phyloP scores from a whole-genome alignment of 1,140 invertebrate species.

The Pinna nobilis region DNA sequence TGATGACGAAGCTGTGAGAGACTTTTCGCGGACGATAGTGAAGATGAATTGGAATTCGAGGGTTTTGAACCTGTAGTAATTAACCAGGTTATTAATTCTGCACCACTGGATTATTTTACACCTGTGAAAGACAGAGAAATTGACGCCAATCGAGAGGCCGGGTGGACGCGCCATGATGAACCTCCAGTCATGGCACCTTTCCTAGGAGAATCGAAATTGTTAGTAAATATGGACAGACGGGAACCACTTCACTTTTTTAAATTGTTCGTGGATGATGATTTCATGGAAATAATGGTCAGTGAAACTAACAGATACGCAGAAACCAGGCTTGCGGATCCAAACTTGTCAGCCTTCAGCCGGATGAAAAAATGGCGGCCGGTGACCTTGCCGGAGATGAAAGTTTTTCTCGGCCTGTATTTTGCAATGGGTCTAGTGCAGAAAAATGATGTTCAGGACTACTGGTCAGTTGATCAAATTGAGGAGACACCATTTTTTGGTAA shows the following conservation, averaged over 20 bases:
- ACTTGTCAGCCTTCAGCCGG: too few species aligned
- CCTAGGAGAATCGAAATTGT: background rate
- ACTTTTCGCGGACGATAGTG: background rate
- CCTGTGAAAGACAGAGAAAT: slow-evolving; percentile 4
- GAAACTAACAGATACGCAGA: too few species aligned
- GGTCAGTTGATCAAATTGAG: background rate
- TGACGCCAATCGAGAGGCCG: background rate
- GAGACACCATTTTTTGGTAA: background rate
- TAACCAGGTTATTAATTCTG: background rate
- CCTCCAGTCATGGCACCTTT: background rate
- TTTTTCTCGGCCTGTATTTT: background rate
- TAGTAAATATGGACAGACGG: background rate
- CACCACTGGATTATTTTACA: slow-evolving; percentile 4
- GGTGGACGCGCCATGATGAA: background rate
- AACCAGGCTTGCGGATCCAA: too few species aligned
- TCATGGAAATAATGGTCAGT: background rate
- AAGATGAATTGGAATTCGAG: background rate
- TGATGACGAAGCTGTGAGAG: background rate
- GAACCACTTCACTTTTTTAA: slow-evolving; percentile 13
- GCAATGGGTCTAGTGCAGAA: background rate
- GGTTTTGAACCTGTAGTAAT: background rate
- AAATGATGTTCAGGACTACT: background rate
- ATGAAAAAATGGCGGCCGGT: too few species aligned
- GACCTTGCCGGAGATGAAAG: background rate
- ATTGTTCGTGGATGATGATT: slow-evolving; percentile 4